Percentiles rank a stretch among this genome's conserved stretches.
phyloP scores from a whole-genome alignment of 2,888 invertebrate genomes.

The Epinotia demarniana region DNA sequence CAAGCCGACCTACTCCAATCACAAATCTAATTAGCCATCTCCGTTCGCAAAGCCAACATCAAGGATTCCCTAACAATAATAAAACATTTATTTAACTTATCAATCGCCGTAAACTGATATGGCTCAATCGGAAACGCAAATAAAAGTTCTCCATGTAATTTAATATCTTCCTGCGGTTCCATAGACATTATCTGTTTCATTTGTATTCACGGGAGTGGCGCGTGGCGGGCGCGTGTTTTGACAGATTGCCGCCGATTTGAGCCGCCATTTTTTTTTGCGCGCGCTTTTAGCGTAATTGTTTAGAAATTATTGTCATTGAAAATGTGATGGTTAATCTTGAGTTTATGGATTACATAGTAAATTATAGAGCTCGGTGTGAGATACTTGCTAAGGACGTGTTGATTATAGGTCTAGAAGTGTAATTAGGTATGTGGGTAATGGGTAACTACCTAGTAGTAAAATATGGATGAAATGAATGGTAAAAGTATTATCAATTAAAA shows the following conservation, averaged over 20 bases:
- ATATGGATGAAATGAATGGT: too few relatives aligned
- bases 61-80: slow-evolving; percentile 68
- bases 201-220: slow-evolving; percentile 69
- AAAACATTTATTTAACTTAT: slow-evolving; percentile 55
- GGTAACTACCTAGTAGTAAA: too few relatives aligned
- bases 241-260: slow-evolving; percentile 67
- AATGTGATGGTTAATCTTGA: slow-evolving; percentile 2
- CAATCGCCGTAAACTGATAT: slow-evolving; percentile 71
- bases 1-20: neutral
- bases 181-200: slow-evolving; percentile 64
- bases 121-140: slow-evolving; percentile 79
- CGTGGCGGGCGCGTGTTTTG: slow-evolving; percentile 75
- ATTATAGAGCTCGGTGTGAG: slow-evolving; percentile 28
- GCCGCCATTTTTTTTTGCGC: slow-evolving; percentile 52
- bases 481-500: too few relatives aligned
- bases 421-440: too few relatives aligned
- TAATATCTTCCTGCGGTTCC: slow-evolving; percentile 72
- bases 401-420: slow-evolving; percentile 2
- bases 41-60: slow-evolving; percentile 64
- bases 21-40: slow-evolving; percentile 21
- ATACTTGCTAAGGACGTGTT: slow-evolving; percentile 14
- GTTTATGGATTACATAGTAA: slow-evolving; percentile 19
- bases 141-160: slow-evolving; percentile 78
- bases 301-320: slow-evolving; percentile 34
- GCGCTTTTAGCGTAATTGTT: slow-evolving; percentile 41